Conservation (phyloP, 2,113 vertebrate genomes). For the Carlito syrichta region DNA sequence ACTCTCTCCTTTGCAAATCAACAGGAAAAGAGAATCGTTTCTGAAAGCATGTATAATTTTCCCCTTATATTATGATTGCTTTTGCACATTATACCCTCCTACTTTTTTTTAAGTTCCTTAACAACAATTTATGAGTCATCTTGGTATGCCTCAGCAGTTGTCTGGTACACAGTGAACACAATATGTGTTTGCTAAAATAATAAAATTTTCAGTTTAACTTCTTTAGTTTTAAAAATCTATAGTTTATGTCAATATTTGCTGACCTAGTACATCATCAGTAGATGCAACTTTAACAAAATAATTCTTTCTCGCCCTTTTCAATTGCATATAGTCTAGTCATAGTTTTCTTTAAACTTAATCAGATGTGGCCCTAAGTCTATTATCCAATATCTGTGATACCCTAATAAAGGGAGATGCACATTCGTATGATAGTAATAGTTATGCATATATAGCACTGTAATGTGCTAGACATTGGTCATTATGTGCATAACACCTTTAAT, state of each 20-base stretch:
- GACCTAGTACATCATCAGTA: background rate
- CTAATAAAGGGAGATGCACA: background rate
- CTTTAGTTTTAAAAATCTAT: background rate
- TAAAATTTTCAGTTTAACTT: background rate
- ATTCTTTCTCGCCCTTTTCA: background rate
- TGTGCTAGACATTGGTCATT: background rate
- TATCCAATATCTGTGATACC: background rate
- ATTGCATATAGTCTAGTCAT: background rate
- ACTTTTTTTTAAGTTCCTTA: background rate
- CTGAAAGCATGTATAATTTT: background rate
- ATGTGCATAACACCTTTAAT: background rate
- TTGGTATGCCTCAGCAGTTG: background rate
- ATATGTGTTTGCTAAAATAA: background rate
- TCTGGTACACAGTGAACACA: background rate
- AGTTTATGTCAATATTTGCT: background rate
- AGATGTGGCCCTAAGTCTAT: background rate
- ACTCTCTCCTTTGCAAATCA: background rate
- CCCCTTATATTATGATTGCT: background rate
- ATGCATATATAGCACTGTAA: background rate
- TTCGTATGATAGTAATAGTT: background rate
- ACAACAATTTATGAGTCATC: background rate
- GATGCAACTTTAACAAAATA: background rate
- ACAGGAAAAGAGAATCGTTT: background rate
- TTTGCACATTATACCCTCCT: background rate
- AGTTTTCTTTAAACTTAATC: background rate